Base-by-base conservation (phyloP, 2,113 vertebrate species). In the Oceanodroma tethys region DNA sequence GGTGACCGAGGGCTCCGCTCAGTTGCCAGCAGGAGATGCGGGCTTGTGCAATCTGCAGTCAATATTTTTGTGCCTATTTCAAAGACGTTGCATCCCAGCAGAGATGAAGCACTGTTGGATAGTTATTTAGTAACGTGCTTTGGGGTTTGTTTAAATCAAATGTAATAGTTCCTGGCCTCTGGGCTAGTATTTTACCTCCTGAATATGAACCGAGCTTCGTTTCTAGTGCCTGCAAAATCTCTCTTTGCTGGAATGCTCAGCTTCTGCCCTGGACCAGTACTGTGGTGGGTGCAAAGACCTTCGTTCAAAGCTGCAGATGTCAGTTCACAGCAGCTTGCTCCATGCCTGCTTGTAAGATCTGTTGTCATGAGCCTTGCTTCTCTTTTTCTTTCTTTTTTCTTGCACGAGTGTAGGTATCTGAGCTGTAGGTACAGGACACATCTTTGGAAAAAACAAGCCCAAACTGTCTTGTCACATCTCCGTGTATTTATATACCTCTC, bases 11-110 rank as follows among this genome's bases (percentile, higher is more conserved):
- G 42, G 65, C 65, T 85, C 47, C 2, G 5, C 60, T 68, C 43
- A 0, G 12, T 21, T n/a, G 47, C 63, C 8, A 1, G 21, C 7
- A 8, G 59, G 59, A 36, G 18, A 42, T 4, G 29, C 0, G 10
- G 38, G 34, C 53, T 65, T 36, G 52, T 29, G 52, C n/a, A 52
- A 78, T 23, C 55, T 56, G 13, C 58, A 71, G 40, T 10, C 0
- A 0, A 8, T 8, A 8, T 26, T 92, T 83, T 20, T 53, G 47
- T 63, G 76, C 45, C 32, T 86, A 1, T 60, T 91, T 42, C 30
- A 16, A 79, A 86, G 43, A 10, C 4, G 5, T 27, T 68, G 66
- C 66, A 58, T 67, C 70, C 73, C 34, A 76, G 66, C 58, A 86
- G 68, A 81, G 70, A 60, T 1, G 6, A 91, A 26, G 21, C 5